Conservation (phyloP, 2,797 vertebrate genomes). For the Spondyliosoma cantharus region DNA sequence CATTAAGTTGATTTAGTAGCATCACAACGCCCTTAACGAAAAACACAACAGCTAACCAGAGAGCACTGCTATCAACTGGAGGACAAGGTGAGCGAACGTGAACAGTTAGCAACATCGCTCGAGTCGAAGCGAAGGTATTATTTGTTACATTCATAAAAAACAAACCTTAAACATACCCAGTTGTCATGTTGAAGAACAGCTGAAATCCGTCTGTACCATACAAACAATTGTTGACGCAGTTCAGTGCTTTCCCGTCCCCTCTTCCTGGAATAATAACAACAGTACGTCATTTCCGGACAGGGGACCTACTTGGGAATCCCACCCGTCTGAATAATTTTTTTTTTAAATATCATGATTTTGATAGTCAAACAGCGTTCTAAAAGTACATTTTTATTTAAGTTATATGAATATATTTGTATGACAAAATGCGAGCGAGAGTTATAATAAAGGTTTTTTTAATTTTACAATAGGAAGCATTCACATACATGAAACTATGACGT, state of each 20-base stretch:
- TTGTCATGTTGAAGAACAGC: constrained; percentile 66
- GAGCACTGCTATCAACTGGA: constrained; percentile 45
- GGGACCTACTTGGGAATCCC: constrained; percentile 40
- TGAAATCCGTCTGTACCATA: constrained; percentile 60
- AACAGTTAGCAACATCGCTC: constrained; percentile 56
- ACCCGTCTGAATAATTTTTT: neutral
- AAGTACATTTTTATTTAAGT: too few relatives aligned
- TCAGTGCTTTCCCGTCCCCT: constrained; percentile 76
- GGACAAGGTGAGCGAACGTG: constrained; percentile 75
- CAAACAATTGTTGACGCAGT: constrained; percentile 86
- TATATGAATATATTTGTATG: neutral
- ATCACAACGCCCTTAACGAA: constrained; percentile 14
- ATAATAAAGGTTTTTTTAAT: neutral
- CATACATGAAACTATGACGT: neutral
- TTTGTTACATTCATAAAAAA: neutral
- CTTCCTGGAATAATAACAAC: constrained; percentile 87
- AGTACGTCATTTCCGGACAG: constrained; percentile 77
- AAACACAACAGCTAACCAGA: constrained; percentile 17
- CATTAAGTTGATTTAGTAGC: neutral
- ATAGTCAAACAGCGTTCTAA: neutral
- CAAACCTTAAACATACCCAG: constrained; percentile 70
- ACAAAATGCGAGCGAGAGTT: neutral
- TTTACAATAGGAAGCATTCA: neutral
- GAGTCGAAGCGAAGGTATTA: neutral
- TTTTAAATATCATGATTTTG: neutral